Percentiles rank a stretch among this genome's conserved stretches.
Evolutionary conservation across 1,140 invertebrate genomes (phyloP).

Genomic region (Brachionus manjavacas): DNA sequence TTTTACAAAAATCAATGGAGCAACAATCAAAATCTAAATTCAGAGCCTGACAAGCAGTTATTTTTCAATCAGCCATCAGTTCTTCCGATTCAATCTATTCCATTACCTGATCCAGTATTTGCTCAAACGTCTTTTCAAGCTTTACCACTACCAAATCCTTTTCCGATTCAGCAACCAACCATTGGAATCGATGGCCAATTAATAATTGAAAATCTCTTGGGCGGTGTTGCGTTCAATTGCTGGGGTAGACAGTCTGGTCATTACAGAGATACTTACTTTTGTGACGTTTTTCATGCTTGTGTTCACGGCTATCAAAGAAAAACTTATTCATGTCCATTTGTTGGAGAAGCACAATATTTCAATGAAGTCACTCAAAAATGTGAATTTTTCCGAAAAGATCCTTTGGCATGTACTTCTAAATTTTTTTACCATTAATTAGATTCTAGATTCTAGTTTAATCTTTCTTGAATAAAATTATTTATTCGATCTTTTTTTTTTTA

Average conservation of each 20-base stretch:
- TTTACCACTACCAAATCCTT: not conserved
- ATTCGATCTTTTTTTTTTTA: not conserved
- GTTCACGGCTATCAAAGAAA: constrained; percentile 14
- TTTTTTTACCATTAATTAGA: not conserved
- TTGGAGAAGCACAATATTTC: constrained; percentile 34
- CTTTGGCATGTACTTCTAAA: not conserved
- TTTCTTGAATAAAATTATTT: not conserved
- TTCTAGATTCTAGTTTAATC: not conserved
- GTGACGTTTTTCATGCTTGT: constrained; percentile 43
- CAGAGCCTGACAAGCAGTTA: not conserved
- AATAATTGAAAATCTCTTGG: constrained; percentile 16
- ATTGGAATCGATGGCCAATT: not conserved
- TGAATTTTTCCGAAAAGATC: constrained; percentile 17
- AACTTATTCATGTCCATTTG: not conserved
- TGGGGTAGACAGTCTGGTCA: not conserved
- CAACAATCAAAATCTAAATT: not conserved
- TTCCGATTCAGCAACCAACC: constrained; percentile 5
- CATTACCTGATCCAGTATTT: not conserved
- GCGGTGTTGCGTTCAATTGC: constrained; percentile 36
- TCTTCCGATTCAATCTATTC: not conserved
- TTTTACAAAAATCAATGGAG: not conserved
- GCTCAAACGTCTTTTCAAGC: not conserved
- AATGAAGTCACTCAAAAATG: constrained; percentile 14
- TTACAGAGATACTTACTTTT: constrained; percentile 9
- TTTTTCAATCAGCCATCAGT: not conserved